Evolutionary conservation across 92 coral and sea anemone species (phyloP).

Genomic region (Parazoanthus swiftii): DNA sequence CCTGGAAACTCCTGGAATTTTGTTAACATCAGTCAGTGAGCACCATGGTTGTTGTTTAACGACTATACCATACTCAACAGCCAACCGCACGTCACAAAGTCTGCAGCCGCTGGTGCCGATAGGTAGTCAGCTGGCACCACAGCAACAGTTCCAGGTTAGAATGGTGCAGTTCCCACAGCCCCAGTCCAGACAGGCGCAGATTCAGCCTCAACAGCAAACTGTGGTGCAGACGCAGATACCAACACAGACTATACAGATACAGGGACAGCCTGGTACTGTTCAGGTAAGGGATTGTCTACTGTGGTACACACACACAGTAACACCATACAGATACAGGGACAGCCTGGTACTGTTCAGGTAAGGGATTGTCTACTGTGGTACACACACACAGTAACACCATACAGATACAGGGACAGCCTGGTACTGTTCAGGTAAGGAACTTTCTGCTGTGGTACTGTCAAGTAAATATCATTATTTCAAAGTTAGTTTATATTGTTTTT

Average conservation of each 20-base stretch:
- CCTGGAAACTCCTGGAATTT: too few species aligned
- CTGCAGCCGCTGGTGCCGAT: constrained; percentile 91
- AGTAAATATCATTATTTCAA: neutral
- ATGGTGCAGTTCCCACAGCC: constrained; percentile 86
- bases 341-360: constrained; percentile 33
- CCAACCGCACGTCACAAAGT: constrained; percentile 79
- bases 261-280: constrained; percentile 63
- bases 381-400: constrained; percentile 55
- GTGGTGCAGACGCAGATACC: constrained; percentile 67
- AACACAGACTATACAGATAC: constrained; percentile 68
- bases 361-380: neutral
- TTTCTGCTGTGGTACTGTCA: constrained; percentile 1
- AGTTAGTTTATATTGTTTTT: too few species aligned
- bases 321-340: constrained; percentile 66
- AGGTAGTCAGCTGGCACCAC: constrained; percentile 51
- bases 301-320: constrained; percentile 11
- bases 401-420: constrained; percentile 64
- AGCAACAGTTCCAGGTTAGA: constrained; percentile 84
- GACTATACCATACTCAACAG: constrained; percentile 58
- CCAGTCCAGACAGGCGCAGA: constrained; percentile 60
- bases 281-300: constrained; percentile 2
- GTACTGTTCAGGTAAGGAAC: neutral
- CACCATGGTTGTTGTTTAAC: constrained; percentile 16
- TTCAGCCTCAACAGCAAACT: constrained; percentile 64
- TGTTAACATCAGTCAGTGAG: too few species aligned